Conservation (phyloP, 2,113 vertebrate species). For the Myiopsitta monachus region DNA sequence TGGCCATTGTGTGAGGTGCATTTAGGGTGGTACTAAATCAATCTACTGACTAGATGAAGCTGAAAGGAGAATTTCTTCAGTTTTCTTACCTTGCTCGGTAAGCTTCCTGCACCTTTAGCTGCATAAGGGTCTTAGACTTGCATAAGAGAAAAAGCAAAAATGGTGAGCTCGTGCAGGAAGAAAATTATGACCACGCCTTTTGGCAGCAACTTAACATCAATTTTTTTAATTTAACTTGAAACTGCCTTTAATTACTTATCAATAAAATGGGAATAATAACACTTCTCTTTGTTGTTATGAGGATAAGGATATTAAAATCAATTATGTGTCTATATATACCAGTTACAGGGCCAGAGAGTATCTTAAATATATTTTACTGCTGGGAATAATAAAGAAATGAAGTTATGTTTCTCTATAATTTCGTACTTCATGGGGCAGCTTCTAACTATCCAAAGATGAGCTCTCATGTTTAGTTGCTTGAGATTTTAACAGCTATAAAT, state of each 20-base stretch:
- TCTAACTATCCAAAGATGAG: not conserved
- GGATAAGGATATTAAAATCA: not conserved
- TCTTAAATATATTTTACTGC: not conserved
- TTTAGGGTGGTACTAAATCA: not conserved
- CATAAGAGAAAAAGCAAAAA: not conserved
- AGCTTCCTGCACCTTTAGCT: not conserved
- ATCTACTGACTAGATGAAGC: not conserved
- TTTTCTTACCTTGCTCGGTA: not conserved
- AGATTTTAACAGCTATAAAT: not conserved
- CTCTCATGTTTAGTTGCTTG: not conserved
- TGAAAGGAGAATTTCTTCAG: not conserved
- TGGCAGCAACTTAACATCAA: not conserved
- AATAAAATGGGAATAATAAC: not conserved
- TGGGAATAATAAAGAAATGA: not conserved
- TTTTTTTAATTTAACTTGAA: not conserved
- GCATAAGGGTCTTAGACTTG: not conserved
- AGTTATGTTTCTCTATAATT: not conserved
- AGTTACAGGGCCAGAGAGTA: not conserved
- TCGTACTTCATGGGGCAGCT: not conserved
- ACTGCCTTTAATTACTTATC: not conserved
- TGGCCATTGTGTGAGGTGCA: not conserved
- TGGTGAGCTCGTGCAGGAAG: not conserved
- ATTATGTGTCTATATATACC: not conserved
- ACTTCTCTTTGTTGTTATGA: not conserved
- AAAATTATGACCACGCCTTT: not conserved